Percentiles rank a stretch among this genome's conserved stretches.
Conservation (phyloP, 2,113 vertebrate species). For the Trichechus manatus region DNA sequence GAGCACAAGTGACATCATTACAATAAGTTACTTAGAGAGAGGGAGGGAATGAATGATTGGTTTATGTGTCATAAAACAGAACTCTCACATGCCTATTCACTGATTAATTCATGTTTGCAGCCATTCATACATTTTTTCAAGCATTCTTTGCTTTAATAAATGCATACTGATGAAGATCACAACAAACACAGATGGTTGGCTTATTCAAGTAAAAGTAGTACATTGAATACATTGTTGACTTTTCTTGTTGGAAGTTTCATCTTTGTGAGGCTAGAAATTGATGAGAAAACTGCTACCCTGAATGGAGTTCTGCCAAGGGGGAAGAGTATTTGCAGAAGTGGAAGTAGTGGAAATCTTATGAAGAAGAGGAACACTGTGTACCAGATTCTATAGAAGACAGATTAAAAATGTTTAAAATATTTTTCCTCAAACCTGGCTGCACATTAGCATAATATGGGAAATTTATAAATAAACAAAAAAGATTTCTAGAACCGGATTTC, state of each 20-base stretch:
- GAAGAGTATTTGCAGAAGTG: background rate
- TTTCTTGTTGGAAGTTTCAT: constrained; percentile 56
- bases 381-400: background rate
- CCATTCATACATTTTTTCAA: constrained; percentile 70
- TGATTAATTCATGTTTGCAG: constrained; percentile 48
- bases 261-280: constrained; percentile 7
- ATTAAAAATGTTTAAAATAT: constrained; percentile 34
- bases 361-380: background rate
- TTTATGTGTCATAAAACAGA: constrained; percentile 20
- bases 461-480: background rate
- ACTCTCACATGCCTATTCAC: background rate
- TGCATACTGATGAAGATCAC: constrained; percentile 45
- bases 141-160: constrained; percentile 68
- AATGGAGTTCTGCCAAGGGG: constrained; percentile 32
- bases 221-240: constrained; percentile 60
- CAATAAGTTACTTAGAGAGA: background rate
- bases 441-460: background rate
- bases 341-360: background rate
- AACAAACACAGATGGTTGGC: constrained; percentile 27
- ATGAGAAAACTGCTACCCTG: constrained; percentile 32
- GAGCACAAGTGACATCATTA: background rate
- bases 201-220: constrained; percentile 49
- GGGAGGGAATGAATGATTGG: background rate
- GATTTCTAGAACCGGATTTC: background rate
- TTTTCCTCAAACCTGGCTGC: background rate